Evolutionary conservation across 2,888 invertebrate species (phyloP).

Genomic region (Lottia scabra): DNA sequence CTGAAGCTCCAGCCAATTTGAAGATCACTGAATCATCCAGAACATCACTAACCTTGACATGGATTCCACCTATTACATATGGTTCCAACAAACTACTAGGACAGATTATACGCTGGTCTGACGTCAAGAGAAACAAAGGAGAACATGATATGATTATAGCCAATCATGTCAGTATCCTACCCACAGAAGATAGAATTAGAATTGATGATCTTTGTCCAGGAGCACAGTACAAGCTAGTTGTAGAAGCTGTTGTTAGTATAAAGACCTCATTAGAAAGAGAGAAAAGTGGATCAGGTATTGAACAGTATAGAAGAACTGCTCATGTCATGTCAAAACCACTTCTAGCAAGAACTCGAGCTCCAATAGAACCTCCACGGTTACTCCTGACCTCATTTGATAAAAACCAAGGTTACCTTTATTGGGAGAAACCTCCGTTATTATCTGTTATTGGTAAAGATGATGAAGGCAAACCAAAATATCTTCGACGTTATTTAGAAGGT

Average conservation of each 20-base stretch:
- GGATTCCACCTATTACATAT: slow-evolving; percentile 66
- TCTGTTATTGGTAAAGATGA: slow-evolving; percentile 56
- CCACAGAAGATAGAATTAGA: slow-evolving; percentile 56
- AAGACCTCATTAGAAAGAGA: slow-evolving; percentile 63
- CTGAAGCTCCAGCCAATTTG: slow-evolving; percentile 61
- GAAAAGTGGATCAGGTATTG: slow-evolving; percentile 50
- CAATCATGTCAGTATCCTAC: slow-evolving; percentile 59
- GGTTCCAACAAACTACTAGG: slow-evolving; percentile 66
- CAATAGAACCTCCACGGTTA: slow-evolving; percentile 64
- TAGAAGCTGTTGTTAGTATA: slow-evolving; percentile 68
- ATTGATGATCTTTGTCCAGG: slow-evolving; percentile 64
- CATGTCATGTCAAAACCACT: slow-evolving; percentile 64
- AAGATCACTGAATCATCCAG: slow-evolving; percentile 52
- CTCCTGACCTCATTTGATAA: slow-evolving; percentile 62
- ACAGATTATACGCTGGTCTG: slow-evolving; percentile 66
- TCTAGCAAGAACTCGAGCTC: slow-evolving; percentile 64
- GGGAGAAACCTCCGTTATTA: slow-evolving; percentile 68
- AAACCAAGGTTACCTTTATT: slow-evolving; percentile 63
- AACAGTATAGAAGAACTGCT: slow-evolving; percentile 63
- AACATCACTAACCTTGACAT: slow-evolving; percentile 59
- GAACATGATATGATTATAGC: slow-evolving; percentile 55
- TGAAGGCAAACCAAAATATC: slow-evolving; percentile 40
- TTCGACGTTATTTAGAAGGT: slow-evolving; percentile 62
- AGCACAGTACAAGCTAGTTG: slow-evolving; percentile 64
- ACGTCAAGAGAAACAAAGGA: slow-evolving; percentile 47